Evolutionary conservation across 2,797 vertebrate species (phyloP).

Genomic region (Antrozous pallidus): DNA sequence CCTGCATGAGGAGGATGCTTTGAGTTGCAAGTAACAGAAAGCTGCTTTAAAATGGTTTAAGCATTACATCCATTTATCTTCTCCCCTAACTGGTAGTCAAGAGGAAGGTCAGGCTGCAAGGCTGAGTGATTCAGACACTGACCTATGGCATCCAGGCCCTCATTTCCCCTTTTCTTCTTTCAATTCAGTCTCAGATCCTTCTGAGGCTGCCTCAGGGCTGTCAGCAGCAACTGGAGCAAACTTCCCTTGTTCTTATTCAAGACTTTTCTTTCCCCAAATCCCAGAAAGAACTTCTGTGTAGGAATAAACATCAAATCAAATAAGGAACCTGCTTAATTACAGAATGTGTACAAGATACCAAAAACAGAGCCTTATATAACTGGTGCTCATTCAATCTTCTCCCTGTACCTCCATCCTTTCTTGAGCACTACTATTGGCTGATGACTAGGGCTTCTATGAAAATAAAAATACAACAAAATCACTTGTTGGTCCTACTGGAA

Average conservation of each 20-base stretch:
- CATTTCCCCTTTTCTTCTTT: neutral
- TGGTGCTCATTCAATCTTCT: neutral
- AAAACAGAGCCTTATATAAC: neutral
- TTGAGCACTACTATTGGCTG: neutral
- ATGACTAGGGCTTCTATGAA: neutral
- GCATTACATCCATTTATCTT: neutral
- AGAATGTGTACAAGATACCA: neutral
- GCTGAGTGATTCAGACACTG: neutral
- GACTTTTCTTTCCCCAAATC: neutral
- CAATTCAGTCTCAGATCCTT: neutral
- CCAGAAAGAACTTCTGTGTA: neutral
- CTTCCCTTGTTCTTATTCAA: neutral
- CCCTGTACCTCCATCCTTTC: neutral
- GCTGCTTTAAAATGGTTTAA: neutral
- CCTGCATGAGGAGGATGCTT: neutral
- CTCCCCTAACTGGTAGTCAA: neutral
- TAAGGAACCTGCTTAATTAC: neutral
- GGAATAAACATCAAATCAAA: neutral
- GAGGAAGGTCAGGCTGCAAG: neutral
- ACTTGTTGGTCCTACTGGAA: slow-evolving; percentile 22
- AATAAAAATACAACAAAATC: slow-evolving; percentile 30
- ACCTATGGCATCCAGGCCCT: accelerated
- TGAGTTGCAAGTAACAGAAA: neutral
- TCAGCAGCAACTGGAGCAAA: neutral
- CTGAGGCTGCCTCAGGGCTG: neutral